Evolutionary conservation across 1,140 invertebrate genomes (phyloP).

Genomic region (Micrasema minimum): DNA sequence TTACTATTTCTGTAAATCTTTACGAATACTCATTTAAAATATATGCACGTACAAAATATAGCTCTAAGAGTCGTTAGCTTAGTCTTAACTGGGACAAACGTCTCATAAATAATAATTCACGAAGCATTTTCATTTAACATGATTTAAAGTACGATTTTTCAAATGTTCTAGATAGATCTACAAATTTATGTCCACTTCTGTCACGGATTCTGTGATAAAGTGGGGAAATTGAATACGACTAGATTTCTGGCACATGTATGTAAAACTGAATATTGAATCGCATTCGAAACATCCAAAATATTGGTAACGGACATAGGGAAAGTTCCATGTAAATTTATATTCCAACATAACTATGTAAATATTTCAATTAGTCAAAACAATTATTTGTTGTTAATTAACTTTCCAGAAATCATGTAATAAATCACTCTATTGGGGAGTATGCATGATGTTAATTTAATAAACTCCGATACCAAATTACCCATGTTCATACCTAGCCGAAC

Average conservation of each 20-base stretch:
- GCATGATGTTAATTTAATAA: background rate
- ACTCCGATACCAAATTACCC: background rate
- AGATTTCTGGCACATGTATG: constrained; percentile 27
- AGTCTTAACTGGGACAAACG: background rate
- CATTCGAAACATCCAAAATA: constrained; percentile 14
- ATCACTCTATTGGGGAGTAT: too few relatives aligned
- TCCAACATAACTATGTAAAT: background rate
- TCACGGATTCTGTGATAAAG: constrained; percentile 24
- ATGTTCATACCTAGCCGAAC: background rate
- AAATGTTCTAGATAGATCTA: constrained; percentile 3
- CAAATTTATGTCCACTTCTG: constrained; percentile 10
- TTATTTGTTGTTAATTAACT: background rate
- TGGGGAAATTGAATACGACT: constrained; percentile 30
- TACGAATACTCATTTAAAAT: too few relatives aligned
- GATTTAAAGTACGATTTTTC: constrained; percentile 1
- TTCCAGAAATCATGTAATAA: background rate
- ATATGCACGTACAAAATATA: too few relatives aligned
- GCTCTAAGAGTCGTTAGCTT: background rate
- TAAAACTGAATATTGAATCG: constrained; percentile 20
- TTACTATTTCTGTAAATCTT: too few relatives aligned
- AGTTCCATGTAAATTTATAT: constrained; percentile 6
- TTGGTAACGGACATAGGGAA: constrained; percentile 25
- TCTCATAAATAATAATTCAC: background rate
- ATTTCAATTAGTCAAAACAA: background rate
- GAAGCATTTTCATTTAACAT: background rate